Conservation (phyloP, 2,797 vertebrate species). For the Alcedo atthis region DNA sequence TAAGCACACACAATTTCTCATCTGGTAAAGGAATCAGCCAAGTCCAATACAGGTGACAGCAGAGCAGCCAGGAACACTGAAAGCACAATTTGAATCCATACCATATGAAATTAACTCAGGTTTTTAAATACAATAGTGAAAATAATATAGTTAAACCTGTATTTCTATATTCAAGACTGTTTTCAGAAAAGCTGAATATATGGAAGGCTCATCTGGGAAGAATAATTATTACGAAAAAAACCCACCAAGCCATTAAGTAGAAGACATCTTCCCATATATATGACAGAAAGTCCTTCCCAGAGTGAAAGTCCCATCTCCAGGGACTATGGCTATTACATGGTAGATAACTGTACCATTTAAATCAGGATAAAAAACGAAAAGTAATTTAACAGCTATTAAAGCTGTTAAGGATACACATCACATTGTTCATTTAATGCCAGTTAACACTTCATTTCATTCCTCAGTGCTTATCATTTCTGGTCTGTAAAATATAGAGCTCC, state of each 20-base stretch:
- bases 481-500: not conserved
- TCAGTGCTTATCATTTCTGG: not conserved
- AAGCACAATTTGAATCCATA: not conserved
- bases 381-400: not conserved
- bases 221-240: not conserved
- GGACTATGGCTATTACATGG: not conserved
- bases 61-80: not conserved
- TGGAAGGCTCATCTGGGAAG: not conserved
- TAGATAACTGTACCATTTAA: not conserved
- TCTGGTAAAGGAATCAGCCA: not conserved
- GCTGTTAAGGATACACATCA: not conserved
- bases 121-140: not conserved
- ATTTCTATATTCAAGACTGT: not conserved
- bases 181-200: not conserved
- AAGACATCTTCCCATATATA: not conserved
- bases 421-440: not conserved
- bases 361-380: not conserved
- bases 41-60: not conserved
- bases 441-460: not conserved
- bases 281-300: not conserved
- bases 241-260: not conserved
- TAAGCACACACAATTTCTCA: not conserved
- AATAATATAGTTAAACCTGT: not conserved
- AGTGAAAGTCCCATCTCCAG: not conserved
- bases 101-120: not conserved